These are phyloP conservation scores for Drosophila lacertosa DNA, from an alignment of 1,140 invertebrate genomes.

Conservation along the genomic window DNA sequence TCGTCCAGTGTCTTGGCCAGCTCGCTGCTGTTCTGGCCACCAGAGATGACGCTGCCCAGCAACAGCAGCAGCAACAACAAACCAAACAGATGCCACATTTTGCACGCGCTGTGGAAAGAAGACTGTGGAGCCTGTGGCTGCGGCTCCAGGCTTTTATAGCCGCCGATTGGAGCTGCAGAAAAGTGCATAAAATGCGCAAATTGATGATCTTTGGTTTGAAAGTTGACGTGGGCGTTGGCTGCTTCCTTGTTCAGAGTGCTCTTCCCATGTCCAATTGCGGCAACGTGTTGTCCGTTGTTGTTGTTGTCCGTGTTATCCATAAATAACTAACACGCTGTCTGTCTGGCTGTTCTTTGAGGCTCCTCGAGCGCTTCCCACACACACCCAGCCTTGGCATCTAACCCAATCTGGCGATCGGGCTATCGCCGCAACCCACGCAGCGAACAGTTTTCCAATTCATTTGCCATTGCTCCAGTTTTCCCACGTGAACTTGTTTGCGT, in stretches of 20 bases:
- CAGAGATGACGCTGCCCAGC: background rate
- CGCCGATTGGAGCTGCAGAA: constrained; percentile 25
- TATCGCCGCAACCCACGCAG: constrained; percentile 35
- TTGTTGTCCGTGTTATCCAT: constrained; percentile 39
- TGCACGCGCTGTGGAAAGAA: constrained; percentile 6
- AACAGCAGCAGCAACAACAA: constrained; percentile 30
- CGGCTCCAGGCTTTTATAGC: constrained; percentile 64
- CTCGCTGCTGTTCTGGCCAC: constrained; percentile 31
- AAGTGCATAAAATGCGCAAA: constrained; percentile 66
- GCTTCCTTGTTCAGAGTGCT: constrained; percentile 42
- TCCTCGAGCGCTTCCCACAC: constrained; percentile 64
- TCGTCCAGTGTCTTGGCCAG: constrained; percentile 28
- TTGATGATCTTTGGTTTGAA: constrained; percentile 60
- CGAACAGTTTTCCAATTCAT: constrained; percentile 40
- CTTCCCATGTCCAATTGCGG: constrained; percentile 72
- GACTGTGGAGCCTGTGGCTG: constrained; percentile 48
- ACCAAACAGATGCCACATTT: constrained; percentile 51
- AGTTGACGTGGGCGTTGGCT: constrained; percentile 56
- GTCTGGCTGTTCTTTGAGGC: constrained; percentile 1
- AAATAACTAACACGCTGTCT: constrained; percentile 53
- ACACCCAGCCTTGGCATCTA: constrained; percentile 52
- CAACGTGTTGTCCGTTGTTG: background rate
- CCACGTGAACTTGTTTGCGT: constrained; percentile 80
- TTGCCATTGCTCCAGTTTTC: constrained; percentile 74
- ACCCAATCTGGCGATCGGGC: constrained; percentile 15